Base-by-base conservation (phyloP, 2,113 vertebrate species). In the Stomatorhinus ivindoensis region DNA sequence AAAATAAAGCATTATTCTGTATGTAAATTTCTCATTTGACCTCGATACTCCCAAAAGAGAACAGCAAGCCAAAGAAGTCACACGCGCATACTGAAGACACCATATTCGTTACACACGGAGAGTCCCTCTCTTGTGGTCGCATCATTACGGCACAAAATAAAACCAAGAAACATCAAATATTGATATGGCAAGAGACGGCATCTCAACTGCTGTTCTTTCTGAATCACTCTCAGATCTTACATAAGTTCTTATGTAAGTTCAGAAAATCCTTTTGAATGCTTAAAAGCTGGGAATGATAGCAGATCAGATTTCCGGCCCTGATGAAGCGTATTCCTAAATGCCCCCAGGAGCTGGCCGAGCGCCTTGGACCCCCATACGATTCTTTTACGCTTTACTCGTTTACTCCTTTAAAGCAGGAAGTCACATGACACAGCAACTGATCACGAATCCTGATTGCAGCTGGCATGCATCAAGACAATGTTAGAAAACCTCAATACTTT, bases 161-260 rank as follows among this genome's bases (percentile, higher is more conserved):
- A 86, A 51, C 21, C 46, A 86, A 53, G 46, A 86, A 53, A 86
- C 46, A 87, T 58, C 50, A 35, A 8, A 87, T 31, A 53, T 7
- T 9, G 48, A 87, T 53, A 53, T 53, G 86, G 50, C 27, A 35
- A 87, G 47, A 87, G 48, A 58, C 7, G 6, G 50, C 48, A 51
- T 39, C n/a, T 21, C 86, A 55, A 31, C 31, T 6, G n/a, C 86
- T 35, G 48, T 35, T 39, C 50, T n/a, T 47, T 86, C 44, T 86
- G 83, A 73, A 88, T 48, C 27, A 27, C 87, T 47, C n/a, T 88
- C 61, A 80, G n/a, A 48, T 88, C 42, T 24, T 27, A 88, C n/a
- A 88, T 50, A 88, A 80, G 73, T 80, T 42, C 35, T 80, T 80
- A 80, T 80, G 73, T 80, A 80, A 80, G 35, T 80, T 80, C 73